Conservation (phyloP, 2,113 vertebrate species). For the Myiagra hebetior region DNA sequence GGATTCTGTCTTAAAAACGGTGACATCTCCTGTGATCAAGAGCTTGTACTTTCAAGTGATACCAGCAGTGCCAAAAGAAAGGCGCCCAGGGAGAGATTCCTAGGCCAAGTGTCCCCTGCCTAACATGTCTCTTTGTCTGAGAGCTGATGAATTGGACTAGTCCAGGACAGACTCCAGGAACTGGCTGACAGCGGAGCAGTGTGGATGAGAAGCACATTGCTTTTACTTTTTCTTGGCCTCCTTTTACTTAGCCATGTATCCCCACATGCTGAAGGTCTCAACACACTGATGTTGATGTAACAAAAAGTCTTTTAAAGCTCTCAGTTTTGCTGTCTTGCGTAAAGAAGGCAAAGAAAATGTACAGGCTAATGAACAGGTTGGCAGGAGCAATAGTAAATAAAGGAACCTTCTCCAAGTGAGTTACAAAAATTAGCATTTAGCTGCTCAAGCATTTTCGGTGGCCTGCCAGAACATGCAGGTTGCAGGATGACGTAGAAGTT, state of each 20-base stretch:
- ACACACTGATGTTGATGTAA: neutral
- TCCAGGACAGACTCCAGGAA: neutral
- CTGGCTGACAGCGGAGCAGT: fast-evolving
- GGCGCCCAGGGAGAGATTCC: neutral
- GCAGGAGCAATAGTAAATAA: neutral
- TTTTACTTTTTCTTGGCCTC: neutral
- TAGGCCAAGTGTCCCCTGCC: neutral
- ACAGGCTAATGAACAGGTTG: neutral
- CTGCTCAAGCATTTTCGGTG: neutral
- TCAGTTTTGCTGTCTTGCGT: neutral
- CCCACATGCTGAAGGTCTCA: neutral
- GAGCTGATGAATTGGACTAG: neutral
- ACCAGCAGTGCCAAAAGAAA: neutral
- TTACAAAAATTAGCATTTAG: neutral
- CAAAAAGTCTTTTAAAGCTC: neutral
- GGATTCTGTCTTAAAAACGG: neutral
- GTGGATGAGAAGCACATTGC: fast-evolving
- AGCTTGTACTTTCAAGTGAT: neutral
- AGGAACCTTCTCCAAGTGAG: neutral
- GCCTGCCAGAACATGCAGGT: neutral
- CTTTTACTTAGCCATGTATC: neutral
- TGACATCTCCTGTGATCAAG: neutral
- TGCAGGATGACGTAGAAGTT: neutral
- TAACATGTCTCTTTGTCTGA: neutral
- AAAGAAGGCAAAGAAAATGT: neutral